Evolutionary conservation across 2,888 invertebrate species (phyloP).

Genomic region (Notodonta dromedarius): DNA sequence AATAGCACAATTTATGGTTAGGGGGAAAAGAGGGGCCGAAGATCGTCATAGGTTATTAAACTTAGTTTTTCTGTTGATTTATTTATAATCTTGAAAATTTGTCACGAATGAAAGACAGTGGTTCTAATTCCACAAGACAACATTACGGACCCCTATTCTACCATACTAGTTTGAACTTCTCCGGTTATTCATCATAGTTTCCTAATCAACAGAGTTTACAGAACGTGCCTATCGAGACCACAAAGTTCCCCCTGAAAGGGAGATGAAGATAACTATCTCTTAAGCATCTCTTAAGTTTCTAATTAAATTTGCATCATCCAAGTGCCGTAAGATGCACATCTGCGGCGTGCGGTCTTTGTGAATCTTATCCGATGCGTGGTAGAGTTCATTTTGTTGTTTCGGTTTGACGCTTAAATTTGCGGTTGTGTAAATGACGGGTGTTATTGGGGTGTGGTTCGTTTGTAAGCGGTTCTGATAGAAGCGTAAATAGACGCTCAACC

Average conservation of each 20-base stretch:
- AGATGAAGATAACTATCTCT: slow-evolving; percentile 18
- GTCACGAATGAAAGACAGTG: too few species aligned
- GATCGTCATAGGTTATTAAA: too few species aligned
- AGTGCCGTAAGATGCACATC: slow-evolving; percentile 40
- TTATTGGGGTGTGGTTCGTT: slow-evolving; percentile 13
- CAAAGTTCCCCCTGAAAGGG: background rate
- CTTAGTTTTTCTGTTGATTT: too few species aligned
- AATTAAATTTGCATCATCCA: slow-evolving; percentile 52
- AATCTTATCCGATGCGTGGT: slow-evolving; percentile 25
- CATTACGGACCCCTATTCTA: background rate
- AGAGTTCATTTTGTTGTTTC: slow-evolving; percentile 25
- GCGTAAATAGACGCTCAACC: too few species aligned
- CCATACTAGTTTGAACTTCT: background rate
- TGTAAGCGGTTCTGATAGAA: background rate
- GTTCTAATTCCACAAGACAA: too few species aligned
- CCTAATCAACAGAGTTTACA: slow-evolving; percentile 3
- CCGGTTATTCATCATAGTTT: background rate
- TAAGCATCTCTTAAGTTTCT: slow-evolving; percentile 44
- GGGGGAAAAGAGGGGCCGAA: too few species aligned
- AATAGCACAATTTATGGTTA: too few species aligned
- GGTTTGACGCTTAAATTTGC: background rate
- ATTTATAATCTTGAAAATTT: too few species aligned
- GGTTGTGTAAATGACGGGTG: background rate
- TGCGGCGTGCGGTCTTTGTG: slow-evolving; percentile 20
- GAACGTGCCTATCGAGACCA: background rate